Conservation (phyloP, 2,113 vertebrate genomes). For the Geococcyx californianus region DNA sequence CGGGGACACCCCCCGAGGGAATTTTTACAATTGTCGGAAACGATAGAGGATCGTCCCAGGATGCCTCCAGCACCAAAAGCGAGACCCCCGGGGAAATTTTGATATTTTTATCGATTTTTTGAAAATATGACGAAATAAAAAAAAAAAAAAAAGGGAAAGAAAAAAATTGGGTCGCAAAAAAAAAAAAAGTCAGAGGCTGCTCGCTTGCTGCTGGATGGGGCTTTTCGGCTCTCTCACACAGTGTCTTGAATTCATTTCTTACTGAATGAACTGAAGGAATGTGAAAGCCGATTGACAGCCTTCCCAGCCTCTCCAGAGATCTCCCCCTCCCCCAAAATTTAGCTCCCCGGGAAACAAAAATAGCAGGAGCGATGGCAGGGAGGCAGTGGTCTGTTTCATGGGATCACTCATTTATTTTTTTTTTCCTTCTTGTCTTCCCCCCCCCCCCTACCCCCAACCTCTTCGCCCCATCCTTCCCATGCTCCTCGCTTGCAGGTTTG, state of each 20-base stretch:
- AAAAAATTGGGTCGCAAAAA: conserved; percentile 34
- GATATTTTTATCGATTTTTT: conserved; percentile 97
- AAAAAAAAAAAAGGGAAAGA: conserved; percentile 64
- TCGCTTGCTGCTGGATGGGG: conserved; percentile 69
- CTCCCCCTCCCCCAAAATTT: conserved; percentile 55
- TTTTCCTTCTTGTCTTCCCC: background rate
- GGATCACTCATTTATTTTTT: background rate
- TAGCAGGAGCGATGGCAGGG: background rate
- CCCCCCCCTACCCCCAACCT: background rate
- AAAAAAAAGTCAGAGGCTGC: conserved; percentile 43
- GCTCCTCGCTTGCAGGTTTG: conserved; percentile 81
- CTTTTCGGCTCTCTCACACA: conserved; percentile 79
- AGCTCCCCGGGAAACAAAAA: conserved; percentile 41
- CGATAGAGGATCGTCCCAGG: conserved; percentile 69
- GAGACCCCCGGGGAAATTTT: conserved; percentile 70
- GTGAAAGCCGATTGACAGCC: conserved; percentile 73
- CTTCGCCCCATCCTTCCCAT: background rate
- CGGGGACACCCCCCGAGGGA: background rate
- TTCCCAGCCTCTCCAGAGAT: conserved; percentile 51
- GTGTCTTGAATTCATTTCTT: conserved; percentile 89
- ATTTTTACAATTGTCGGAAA: conserved; percentile 87
- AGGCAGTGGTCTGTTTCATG: background rate
- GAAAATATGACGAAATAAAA: conserved; percentile 95
- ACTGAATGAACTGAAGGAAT: conserved; percentile 79
- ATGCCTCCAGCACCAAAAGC: conserved; percentile 72